Evolutionary conservation across 1,140 invertebrate species (phyloP).

Genomic region (Drosophila equinoxialis): DNA sequence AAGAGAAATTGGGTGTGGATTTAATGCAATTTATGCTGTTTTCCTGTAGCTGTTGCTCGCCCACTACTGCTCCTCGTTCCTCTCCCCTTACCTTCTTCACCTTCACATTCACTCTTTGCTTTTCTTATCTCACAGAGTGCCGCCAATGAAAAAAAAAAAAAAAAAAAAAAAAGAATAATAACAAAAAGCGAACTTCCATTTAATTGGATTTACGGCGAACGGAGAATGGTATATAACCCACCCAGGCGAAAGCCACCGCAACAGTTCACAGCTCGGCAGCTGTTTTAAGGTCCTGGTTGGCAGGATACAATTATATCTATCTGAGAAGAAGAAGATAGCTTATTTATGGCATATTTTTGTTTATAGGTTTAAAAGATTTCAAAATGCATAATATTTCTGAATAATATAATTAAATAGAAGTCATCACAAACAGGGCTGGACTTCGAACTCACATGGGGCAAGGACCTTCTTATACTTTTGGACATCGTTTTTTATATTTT

Average conservation of each 20-base stretch:
- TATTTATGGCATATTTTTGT: neutral
- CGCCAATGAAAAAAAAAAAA: conserved; percentile 21
- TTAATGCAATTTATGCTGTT: conserved; percentile 43
- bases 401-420: too few relatives aligned
- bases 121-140: conserved; percentile 5
- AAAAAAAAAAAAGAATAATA: conserved; percentile 5
- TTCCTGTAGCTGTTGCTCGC: conserved; percentile 24
- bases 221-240: conserved; percentile 4
- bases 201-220: conserved; percentile 44
- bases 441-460: too few relatives aligned
- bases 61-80: neutral
- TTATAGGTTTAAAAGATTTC: too few relatives aligned
- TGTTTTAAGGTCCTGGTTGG: neutral
- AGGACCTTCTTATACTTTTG: too few relatives aligned
- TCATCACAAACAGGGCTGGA: too few relatives aligned
- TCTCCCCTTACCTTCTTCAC: neutral
- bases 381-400: too few relatives aligned
- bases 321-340: neutral
- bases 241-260: conserved; percentile 3
- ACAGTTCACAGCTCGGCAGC: conserved; percentile 3
- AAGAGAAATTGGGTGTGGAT: conserved; percentile 19
- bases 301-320: neutral
- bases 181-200: conserved; percentile 33
- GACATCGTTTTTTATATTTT: too few relatives aligned
- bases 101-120: neutral